Evolutionary conservation across 2,797 vertebrate genomes (phyloP), one percentile per base, ranked within the genome.

Genomic region (Acrocephalus scirpaceus): DNA sequence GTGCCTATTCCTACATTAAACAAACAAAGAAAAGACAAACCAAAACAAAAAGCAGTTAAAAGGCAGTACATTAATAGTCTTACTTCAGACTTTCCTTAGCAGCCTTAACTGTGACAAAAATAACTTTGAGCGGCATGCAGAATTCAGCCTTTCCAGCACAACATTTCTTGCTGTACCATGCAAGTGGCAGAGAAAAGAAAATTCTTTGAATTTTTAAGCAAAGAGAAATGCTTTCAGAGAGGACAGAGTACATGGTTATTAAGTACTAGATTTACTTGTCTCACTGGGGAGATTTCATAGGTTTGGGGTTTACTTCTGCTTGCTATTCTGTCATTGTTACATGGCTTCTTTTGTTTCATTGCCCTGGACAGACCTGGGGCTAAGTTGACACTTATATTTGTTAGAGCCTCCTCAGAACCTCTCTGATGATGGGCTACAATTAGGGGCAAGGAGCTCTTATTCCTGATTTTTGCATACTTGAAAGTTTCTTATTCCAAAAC

Each of bases 101-200:
- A 80, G 81, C 29, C 72, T 50, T 42, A 73, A 78, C 26, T 27
- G 58, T 62, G 80, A 78, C 90, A 88, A 53, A 94, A 95, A 81
- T 84, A 92, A 72, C 61, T 83, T 66, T 9, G 66, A 86, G 73
- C 20, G 44, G 38, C 16, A 16, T 56, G 51, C 44, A 47, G 20
- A 23, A 22, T 69, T 90, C 65, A 75, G 70, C 65, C 78, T 86
- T 91, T 75, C 47, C 56, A 92, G 66, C 42, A 40, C 0, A 2
- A 12, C 54, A 13, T 48, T 82, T 94, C 44, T 88, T 86, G 50
- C 53, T 83, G 30, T 73, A 51, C 87, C 11, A 3, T 65, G 47
- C 34, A 56, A 93, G 56, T 80, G 36, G 50, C 86, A 93, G 79
- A 67, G 67, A 64, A 87, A 47, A 65, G 22, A 88, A 69, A 85